Conservation (phyloP, 2,888 invertebrate species). For the Pyralis farinalis region DNA sequence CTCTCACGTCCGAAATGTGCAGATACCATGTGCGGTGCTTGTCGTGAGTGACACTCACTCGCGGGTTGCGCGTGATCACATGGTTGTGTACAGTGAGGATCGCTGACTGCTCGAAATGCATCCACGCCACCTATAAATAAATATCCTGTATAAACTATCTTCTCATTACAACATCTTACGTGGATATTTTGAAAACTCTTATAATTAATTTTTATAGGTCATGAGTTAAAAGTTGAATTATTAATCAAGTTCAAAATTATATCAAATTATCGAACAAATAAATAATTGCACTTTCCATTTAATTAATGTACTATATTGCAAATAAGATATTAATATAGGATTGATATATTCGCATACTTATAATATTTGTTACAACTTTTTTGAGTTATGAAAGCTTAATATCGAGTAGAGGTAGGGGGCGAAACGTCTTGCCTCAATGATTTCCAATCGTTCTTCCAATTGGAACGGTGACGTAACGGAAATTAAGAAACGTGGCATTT, state of each 20-base stretch:
- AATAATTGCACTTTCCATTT: no score
- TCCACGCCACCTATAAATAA: slow-evolving; percentile 92
- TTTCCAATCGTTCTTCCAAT: slow-evolving; percentile 72
- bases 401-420: slow-evolving; percentile 31
- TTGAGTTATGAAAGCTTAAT: slow-evolving; percentile 3
- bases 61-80: slow-evolving; percentile 95
- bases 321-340: no score
- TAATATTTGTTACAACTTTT: neutral
- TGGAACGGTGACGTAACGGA: slow-evolving; percentile 78
- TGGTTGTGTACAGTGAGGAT: slow-evolving; percentile 96
- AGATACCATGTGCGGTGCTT: slow-evolving; percentile 96
- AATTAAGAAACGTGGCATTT: slow-evolving; percentile 69
- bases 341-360: neutral
- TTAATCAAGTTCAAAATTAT: no score
- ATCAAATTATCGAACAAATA: no score
- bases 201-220: no score
- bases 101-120: slow-evolving; percentile 96
- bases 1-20: slow-evolving; percentile 94
- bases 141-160: no score
- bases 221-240: no score
- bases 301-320: no score
- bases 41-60: slow-evolving; percentile 95
- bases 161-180: no score
- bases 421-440: slow-evolving; percentile 55
- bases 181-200: no score